These are phyloP conservation scores for Malacoraja senta DNA, from an alignment of 2,797 vertebrate species.

Conservation along the genomic window DNA sequence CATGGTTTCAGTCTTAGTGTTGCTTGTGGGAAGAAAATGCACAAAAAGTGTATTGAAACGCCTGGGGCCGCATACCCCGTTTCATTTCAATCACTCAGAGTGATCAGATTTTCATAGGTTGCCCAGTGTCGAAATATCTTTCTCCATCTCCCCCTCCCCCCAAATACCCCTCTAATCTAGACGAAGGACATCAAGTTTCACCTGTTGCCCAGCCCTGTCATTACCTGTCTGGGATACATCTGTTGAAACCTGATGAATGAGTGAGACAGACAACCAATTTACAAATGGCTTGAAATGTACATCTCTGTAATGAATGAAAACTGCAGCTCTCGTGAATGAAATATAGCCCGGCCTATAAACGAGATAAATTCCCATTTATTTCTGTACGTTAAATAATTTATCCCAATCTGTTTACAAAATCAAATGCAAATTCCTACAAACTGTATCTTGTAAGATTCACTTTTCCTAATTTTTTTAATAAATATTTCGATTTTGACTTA, in stretches of 20 bases:
- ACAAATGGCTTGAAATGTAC: constrained; percentile 24
- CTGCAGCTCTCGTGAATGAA: background rate
- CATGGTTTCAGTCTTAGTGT: background rate
- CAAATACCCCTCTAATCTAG: background rate
- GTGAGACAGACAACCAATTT: background rate
- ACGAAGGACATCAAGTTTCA: background rate
- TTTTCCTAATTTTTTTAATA: background rate
- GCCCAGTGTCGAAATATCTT: background rate
- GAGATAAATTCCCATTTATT: background rate
- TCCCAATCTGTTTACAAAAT: background rate
- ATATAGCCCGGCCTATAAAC: background rate
- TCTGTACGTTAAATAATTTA: background rate
- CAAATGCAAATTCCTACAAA: background rate
- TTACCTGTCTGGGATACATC: background rate
- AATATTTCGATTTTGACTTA: background rate
- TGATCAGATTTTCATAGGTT: background rate
- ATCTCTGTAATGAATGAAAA: background rate
- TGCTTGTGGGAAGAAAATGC: constrained; percentile 5
- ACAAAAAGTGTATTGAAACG: background rate
- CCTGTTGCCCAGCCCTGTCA: background rate
- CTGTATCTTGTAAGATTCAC: background rate
- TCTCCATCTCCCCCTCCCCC: background rate
- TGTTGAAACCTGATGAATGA: constrained; percentile 2
- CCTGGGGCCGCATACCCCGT: background rate
- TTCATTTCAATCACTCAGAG: background rate